phyloP scores from a whole-genome alignment of 2,113 vertebrate genomes.

The Casuarius casuarius region DNA sequence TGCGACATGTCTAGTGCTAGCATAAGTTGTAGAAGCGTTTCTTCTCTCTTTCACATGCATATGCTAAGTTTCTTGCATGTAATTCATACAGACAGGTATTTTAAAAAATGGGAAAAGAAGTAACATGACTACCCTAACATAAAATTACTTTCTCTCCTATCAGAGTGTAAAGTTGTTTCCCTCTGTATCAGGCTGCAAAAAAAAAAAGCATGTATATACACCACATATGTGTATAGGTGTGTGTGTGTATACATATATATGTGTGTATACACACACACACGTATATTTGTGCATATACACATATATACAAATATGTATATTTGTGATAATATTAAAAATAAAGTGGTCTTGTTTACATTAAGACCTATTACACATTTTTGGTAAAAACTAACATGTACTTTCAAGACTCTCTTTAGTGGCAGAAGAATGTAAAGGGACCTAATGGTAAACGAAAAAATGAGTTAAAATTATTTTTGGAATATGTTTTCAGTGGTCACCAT shows the following conservation, averaged over 20 bases:
- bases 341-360: background rate
- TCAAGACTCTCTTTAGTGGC: background rate
- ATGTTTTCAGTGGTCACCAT: background rate
- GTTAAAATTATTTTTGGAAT: background rate
- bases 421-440: background rate
- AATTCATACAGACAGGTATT: background rate
- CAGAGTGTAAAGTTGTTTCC: background rate
- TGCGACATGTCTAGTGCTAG: background rate
- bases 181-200: background rate
- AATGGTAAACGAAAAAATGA: background rate
- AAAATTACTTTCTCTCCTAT: background rate
- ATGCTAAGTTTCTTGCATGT: background rate
- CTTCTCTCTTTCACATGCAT: background rate
- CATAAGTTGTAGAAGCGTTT: background rate
- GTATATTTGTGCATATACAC: background rate
- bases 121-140: background rate
- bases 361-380: background rate
- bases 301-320: background rate
- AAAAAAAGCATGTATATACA: background rate
- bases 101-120: background rate
- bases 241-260: background rate
- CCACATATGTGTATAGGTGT: rapidly evolving
- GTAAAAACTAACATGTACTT: background rate
- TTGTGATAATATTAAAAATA: background rate
- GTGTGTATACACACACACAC: background rate